Conservation (phyloP, 2,113 vertebrate species). For the Tyrannus savana region DNA sequence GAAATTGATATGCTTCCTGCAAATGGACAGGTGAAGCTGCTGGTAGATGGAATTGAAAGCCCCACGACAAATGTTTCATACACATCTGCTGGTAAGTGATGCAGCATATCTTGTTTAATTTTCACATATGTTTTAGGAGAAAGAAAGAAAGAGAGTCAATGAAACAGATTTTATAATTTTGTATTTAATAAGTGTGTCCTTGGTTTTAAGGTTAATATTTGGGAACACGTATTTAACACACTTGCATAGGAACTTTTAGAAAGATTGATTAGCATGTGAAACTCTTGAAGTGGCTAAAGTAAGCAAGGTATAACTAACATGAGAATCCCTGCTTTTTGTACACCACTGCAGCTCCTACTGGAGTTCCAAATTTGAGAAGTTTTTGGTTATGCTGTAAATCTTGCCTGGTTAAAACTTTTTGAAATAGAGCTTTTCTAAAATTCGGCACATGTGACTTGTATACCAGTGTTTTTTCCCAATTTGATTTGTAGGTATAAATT, state of each 20-base stretch:
- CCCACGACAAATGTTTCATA: background rate
- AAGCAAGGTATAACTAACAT: background rate
- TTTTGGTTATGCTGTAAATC: background rate
- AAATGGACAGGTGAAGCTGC: background rate
- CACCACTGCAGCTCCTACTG: background rate
- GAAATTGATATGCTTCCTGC: slow-evolving; percentile 19
- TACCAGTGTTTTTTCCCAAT: background rate
- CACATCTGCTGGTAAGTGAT: slow-evolving; percentile 36
- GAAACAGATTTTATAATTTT: background rate
- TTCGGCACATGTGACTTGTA: fast-evolving
- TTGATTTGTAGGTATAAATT: background rate
- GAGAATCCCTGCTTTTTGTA: background rate
- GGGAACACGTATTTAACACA: background rate
- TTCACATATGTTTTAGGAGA: background rate
- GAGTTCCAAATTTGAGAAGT: background rate
- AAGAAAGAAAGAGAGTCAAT: background rate
- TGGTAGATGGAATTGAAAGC: slow-evolving; percentile 46
- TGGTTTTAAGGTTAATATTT: background rate
- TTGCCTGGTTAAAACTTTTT: background rate
- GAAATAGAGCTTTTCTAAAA: background rate
- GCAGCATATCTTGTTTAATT: background rate
- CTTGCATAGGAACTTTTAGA: background rate
- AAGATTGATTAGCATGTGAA: background rate
- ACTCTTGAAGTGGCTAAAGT: background rate
- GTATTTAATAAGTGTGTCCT: background rate